A percentile compares a stretch with the other conserved stretches of the same genome.
phyloP scores from a whole-genome alignment of 2,797 vertebrate species.

The Tolypeutes matacus region DNA sequence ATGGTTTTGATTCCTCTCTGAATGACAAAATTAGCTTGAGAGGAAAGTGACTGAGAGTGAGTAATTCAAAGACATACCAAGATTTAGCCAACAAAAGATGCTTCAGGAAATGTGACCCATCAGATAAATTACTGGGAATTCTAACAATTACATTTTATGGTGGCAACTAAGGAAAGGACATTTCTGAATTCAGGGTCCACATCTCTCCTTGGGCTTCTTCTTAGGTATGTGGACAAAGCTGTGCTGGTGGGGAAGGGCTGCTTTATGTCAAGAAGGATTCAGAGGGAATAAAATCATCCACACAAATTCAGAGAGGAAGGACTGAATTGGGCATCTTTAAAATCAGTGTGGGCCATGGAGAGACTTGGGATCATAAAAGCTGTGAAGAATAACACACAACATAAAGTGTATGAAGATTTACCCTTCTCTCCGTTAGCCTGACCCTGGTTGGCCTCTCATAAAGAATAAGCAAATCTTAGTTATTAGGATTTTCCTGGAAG shows the following conservation, averaged over 20 bases:
- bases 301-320: conserved; percentile 27
- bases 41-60: background rate
- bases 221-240: conserved; percentile 19
- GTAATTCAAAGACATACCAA: conserved; percentile 49
- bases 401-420: conserved; percentile 30
- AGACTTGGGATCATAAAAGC: background rate
- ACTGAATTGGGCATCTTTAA: background rate
- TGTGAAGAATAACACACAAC: background rate
- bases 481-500: conserved; percentile 41
- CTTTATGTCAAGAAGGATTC: background rate
- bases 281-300: background rate
- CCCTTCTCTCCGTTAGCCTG: background rate
- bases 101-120: conserved; percentile 44
- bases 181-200: conserved; percentile 43
- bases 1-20: conserved; percentile 40
- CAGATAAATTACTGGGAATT: conserved; percentile 55
- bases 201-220: background rate
- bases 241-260: background rate
- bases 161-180: conserved; percentile 57
- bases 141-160: conserved; percentile 63
- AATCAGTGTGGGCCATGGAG: background rate
- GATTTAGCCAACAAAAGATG: conserved; percentile 44
- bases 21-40: conserved; percentile 10
- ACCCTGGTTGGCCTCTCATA: background rate
- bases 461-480: conserved; percentile 52